Conservation (phyloP, 1,140 invertebrate species). For the Diuraphis noxia region DNA sequence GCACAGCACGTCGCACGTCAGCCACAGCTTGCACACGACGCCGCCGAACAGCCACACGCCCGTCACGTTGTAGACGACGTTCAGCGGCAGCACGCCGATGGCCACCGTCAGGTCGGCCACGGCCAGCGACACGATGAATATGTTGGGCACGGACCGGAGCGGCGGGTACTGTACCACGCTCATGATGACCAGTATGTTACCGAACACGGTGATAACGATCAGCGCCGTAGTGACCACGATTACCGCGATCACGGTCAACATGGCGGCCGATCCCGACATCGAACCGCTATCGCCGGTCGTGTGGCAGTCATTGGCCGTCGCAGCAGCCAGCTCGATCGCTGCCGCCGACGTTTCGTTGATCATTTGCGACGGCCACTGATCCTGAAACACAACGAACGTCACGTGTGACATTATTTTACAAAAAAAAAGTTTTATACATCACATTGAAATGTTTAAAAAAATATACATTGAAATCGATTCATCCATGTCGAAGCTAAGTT, state of each 20-base stretch:
- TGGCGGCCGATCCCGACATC: slow-evolving; percentile 76
- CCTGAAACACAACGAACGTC: not conserved
- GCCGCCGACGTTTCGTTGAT: not conserved
- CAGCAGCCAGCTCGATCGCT: not conserved
- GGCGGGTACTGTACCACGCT: slow-evolving; percentile 96
- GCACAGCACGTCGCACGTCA: slow-evolving; percentile 94
- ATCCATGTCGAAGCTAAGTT: no score
- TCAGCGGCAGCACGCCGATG: slow-evolving; percentile 93
- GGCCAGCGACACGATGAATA: slow-evolving; percentile 95
- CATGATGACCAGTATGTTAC: slow-evolving; percentile 92
- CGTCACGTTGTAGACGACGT: slow-evolving; percentile 88
- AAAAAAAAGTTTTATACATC: no score
- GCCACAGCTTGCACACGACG: slow-evolving; percentile 92
- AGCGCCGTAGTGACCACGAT: slow-evolving; percentile 71
- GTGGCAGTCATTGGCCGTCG: no score
- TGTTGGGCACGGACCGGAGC: slow-evolving; percentile 96
- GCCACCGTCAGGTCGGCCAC: slow-evolving; percentile 98
- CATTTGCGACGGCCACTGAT: not conserved
- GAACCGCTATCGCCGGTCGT: not conserved
- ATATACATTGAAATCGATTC: no score
- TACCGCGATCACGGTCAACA: slow-evolving; percentile 70
- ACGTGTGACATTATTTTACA: no score
- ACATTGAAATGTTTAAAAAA: no score
- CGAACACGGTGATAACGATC: slow-evolving; percentile 88
- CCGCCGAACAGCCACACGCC: slow-evolving; percentile 89